Evolutionary conservation across 2,888 invertebrate genomes (phyloP), one percentile per base, ranked within the genome.

Genomic region (Strigamia maritima): DNA sequence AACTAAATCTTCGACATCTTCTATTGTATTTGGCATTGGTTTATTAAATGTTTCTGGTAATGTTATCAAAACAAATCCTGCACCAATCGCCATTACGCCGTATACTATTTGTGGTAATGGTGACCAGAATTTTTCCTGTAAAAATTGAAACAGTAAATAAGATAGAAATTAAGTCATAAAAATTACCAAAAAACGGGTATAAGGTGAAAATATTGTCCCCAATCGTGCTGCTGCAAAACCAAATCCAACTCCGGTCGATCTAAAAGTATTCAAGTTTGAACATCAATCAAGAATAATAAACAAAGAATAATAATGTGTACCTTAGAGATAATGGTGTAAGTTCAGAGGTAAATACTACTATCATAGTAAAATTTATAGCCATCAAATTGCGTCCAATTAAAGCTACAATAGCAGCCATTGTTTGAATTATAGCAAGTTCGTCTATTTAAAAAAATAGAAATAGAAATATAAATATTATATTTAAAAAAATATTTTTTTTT

Each of bases 21-120:
- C 12, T 12, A 79, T 79, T 16, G 80, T 70, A n/a, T 60, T 44
- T 24, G 78, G 60, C 78, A 79, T 24, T n/a, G 80, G 80, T 19
- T 70, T 22, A 28, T 74, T 70, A 14, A 65, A 49, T 14, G 80
- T 79, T 31, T 79, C 80, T 19, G 77, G 80, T 8, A 79, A 40
- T 10, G 60, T 40, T 10, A 65, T 2, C 0, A 70, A 3, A n/a
- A 54, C 24, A 16, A n/a, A 24, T 14, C 75, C 77, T n/a, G 80
- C 78, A 14, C 60, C 16, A 0, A 79, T 35, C 10, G 35, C 65
- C 40, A 78, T 60, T 14, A 54, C n/a, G 0, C 80, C 80, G n/a
- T 65, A 78, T 6, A 60, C 4, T 14, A 78, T 14, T 19, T 65
- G 65, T 1, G 78, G 78, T n/a, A 65, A 19, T 10, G 78, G 78